Conservation (phyloP, 2,888 invertebrate genomes). For the Aporophyla nigra region DNA sequence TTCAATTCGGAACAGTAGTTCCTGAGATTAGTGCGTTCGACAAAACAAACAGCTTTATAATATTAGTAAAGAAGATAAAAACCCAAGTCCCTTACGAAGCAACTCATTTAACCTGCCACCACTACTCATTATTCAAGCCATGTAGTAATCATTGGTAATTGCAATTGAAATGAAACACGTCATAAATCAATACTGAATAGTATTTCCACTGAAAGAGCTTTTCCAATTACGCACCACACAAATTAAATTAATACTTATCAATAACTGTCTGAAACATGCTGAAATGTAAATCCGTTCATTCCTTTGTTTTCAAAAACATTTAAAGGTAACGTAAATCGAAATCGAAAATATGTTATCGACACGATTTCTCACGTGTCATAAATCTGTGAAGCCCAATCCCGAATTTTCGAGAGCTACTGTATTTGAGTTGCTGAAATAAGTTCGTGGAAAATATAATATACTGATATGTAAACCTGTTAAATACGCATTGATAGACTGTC, state of each 20-base stretch:
- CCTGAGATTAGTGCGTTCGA: too few relatives aligned
- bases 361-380: slow-evolving; percentile 18
- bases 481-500: neutral
- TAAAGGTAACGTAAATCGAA: slow-evolving; percentile 9
- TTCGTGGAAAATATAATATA: slow-evolving; percentile 10
- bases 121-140: too few relatives aligned
- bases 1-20: too few relatives aligned
- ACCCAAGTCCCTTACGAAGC: too few relatives aligned
- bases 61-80: too few relatives aligned
- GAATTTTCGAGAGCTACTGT: neutral
- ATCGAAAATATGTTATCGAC: slow-evolving; percentile 28
- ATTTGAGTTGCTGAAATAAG: neutral
- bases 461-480: neutral
- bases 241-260: neutral
- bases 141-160: neutral
- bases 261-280: slow-evolving; percentile 3
- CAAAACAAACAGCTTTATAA: too few relatives aligned
- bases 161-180: neutral
- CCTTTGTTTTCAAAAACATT: slow-evolving; percentile 3
- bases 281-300: slow-evolving; percentile 25
- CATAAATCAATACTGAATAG: neutral
- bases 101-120: too few relatives aligned
- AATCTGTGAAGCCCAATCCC: slow-evolving; percentile 10
- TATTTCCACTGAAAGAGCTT: neutral
- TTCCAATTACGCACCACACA: neutral